phyloP scores from a whole-genome alignment of 2,797 vertebrate species.

The Scarus forsteni region DNA sequence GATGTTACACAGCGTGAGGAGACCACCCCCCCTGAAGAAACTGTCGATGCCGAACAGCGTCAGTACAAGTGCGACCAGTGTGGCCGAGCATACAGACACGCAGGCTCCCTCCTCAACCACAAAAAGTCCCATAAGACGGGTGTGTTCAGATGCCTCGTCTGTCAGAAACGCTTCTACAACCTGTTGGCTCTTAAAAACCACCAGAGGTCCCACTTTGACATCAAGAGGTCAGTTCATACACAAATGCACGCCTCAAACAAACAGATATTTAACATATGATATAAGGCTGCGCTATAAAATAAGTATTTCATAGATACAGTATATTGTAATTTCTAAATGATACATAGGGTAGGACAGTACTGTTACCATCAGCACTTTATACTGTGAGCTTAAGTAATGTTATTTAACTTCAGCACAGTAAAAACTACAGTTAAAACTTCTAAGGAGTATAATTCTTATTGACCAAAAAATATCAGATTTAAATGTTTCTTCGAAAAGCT shows the following conservation, averaged over 20 bases:
- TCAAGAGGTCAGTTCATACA: conserved; percentile 85
- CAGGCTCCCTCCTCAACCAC: conserved; percentile 92
- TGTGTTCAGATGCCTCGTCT: conserved; percentile 90
- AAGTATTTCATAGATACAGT: too few relatives aligned
- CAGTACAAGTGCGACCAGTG: conserved; percentile 90
- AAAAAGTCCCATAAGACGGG: conserved; percentile 94
- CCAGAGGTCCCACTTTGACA: conserved; percentile 91
- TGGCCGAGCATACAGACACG: conserved; percentile 90
- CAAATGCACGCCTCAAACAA: neutral
- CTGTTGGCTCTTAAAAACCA: conserved; percentile 95
- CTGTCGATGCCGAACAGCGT: conserved; percentile 59
- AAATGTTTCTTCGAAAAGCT: too few relatives aligned
- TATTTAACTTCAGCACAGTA: too few relatives aligned
- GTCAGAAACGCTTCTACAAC: conserved; percentile 94
- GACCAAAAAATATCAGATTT: too few relatives aligned
- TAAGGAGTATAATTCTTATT: too few relatives aligned
- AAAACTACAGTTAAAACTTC: too few relatives aligned
- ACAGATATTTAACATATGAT: too few relatives aligned
- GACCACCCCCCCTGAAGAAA: conserved; percentile 30
- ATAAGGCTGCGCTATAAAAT: too few relatives aligned
- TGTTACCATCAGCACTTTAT: too few relatives aligned
- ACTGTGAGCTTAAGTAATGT: too few relatives aligned
- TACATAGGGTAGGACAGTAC: too few relatives aligned
- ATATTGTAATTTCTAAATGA: too few relatives aligned
- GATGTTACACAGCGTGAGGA: conserved; percentile 26